Evolutionary conservation across 2,888 invertebrate genomes (phyloP).

Genomic region (Luperina nickerlii): DNA sequence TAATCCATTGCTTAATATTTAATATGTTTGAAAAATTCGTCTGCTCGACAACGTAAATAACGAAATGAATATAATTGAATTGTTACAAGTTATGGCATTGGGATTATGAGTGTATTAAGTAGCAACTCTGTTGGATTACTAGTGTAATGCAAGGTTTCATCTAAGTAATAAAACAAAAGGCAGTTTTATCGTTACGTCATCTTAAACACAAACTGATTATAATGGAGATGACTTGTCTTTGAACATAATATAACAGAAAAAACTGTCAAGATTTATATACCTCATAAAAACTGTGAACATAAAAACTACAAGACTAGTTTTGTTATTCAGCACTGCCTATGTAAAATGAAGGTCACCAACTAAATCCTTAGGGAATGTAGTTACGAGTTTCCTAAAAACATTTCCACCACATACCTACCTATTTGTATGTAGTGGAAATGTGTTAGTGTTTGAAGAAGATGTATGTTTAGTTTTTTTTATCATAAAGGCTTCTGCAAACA

Average conservation of each 20-base stretch:
- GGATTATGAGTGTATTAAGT: not conserved
- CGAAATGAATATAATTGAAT: too few species aligned
- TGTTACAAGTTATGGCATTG: too few species aligned
- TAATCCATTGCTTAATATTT: too few species aligned
- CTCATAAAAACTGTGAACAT: constrained; percentile 24
- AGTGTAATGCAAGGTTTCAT: not conserved
- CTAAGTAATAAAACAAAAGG: not conserved
- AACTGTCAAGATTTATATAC: constrained; percentile 6
- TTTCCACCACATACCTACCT: not conserved
- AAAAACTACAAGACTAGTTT: constrained; percentile 29
- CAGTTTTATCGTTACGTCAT: constrained; percentile 18
- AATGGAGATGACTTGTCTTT: constrained; percentile 7
- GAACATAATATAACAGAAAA: not conserved
- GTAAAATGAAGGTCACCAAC: constrained; percentile 8
- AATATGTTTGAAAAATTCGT: too few species aligned
- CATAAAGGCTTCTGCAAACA: too few species aligned
- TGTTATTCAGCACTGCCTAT: constrained; percentile 8
- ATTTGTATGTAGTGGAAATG: not conserved
- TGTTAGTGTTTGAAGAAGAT: not conserved
- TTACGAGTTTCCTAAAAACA: constrained; percentile 6
- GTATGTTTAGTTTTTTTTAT: not conserved
- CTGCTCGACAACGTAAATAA: too few species aligned
- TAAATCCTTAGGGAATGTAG: not conserved
- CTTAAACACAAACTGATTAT: not conserved
- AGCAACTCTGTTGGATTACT: not conserved